A percentile compares a stretch with the other conserved stretches of the same genome.
These are phyloP conservation scores for Sylvilagus floridanus DNA, from an alignment of 2,797 vertebrate species.

Conservation along the genomic window DNA sequence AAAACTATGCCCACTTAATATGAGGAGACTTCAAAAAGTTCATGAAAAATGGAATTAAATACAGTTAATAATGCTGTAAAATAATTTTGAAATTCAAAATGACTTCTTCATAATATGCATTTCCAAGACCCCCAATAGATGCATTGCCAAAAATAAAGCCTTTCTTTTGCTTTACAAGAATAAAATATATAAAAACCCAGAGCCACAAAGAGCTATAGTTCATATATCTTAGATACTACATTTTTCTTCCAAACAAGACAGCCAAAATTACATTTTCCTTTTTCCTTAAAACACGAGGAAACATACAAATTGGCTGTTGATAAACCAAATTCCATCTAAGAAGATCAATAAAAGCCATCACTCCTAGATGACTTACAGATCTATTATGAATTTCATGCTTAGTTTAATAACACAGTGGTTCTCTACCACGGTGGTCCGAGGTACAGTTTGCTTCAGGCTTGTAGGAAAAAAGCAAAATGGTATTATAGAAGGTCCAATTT, in stretches of 20 bases:
- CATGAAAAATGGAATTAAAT: too few species aligned
- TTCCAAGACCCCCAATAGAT: too few species aligned
- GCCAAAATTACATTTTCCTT: slow-evolving; percentile 22
- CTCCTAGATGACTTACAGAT: neutral
- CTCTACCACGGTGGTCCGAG: neutral
- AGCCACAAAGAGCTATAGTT: neutral
- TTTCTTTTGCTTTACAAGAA: neutral
- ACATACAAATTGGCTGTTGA: slow-evolving; percentile 7
- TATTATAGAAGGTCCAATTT: neutral
- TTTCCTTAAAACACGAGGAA: slow-evolving; percentile 33
- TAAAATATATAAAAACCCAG: slow-evolving; percentile 36
- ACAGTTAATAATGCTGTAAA: too few species aligned
- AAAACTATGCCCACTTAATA: neutral
- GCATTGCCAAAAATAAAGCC: neutral
- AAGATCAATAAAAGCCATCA: slow-evolving; percentile 28
- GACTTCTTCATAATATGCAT: too few species aligned
- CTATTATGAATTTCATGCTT: slow-evolving; percentile 20
- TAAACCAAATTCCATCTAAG: slow-evolving; percentile 10
- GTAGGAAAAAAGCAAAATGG: neutral
- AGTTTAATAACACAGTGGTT: slow-evolving; percentile 13
- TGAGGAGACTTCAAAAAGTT: too few species aligned
- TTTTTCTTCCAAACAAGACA: slow-evolving; percentile 15
- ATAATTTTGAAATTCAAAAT: too few species aligned
- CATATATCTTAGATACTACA: neutral
- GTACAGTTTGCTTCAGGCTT: neutral